Evolutionary conservation across 2,113 vertebrate genomes (phyloP).

Genomic region (Phrynosoma blainvillii): DNA sequence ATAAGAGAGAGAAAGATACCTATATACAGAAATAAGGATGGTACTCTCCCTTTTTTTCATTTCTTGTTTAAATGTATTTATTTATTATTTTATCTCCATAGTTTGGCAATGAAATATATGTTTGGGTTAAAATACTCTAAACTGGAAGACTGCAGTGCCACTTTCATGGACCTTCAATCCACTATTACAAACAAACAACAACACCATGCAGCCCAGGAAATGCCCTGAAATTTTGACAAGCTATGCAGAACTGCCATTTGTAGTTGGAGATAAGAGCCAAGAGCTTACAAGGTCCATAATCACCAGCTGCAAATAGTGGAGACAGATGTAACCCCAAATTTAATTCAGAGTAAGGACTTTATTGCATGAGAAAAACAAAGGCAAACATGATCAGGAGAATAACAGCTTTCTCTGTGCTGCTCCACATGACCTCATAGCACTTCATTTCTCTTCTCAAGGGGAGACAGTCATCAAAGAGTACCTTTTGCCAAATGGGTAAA

Average conservation of each 20-base stretch:
- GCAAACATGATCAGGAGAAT: no score
- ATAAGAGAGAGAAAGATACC: not conserved
- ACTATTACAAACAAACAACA: not conserved
- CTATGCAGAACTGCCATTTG: not conserved
- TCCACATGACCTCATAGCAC: no score
- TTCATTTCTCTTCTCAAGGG: no score
- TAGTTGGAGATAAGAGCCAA: not conserved
- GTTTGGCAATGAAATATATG: not conserved
- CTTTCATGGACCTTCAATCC: not conserved
- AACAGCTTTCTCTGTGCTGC: not conserved
- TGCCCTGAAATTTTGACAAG: not conserved
- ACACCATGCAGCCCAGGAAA: not conserved
- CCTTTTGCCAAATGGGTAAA: no score
- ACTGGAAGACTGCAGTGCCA: not conserved
- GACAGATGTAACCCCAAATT: not conserved
- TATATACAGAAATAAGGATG: not conserved
- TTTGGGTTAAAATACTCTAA: not conserved
- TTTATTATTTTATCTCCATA: not conserved
- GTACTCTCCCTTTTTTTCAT: no score
- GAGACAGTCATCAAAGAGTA: no score
- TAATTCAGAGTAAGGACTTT: not conserved
- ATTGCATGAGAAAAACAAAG: not conserved
- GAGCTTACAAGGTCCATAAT: not conserved
- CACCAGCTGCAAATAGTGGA: not conserved
- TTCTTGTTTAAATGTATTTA: not conserved